Conservation (phyloP, 2,888 invertebrate genomes). For the Pegoplata infirma region DNA sequence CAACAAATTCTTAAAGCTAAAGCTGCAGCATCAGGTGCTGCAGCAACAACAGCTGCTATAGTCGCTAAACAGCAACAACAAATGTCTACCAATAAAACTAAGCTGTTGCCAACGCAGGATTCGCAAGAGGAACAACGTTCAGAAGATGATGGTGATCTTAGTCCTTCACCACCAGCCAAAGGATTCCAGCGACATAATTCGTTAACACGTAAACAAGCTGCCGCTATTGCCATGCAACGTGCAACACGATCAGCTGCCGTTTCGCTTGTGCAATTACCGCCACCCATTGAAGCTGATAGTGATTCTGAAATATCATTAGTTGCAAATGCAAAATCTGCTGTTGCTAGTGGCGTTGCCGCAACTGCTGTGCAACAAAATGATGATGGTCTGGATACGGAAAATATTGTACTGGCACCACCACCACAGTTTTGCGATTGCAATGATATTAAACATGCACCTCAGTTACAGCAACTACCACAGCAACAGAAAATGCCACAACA, state of each 20-base stretch:
- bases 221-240: constrained; percentile 80
- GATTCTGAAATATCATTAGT: constrained; percentile 80
- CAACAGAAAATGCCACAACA: constrained; percentile 64
- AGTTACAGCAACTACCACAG: constrained; percentile 67
- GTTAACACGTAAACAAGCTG: constrained; percentile 81
- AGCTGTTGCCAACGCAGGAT: constrained; percentile 65
- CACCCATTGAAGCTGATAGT: constrained; percentile 85
- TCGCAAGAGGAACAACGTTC: constrained; percentile 76
- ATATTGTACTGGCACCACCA: constrained; percentile 88
- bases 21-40: constrained; percentile 71
- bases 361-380: constrained; percentile 64
- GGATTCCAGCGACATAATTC: constrained; percentile 83
- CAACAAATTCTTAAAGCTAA: constrained; percentile 75
- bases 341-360: constrained; percentile 69
- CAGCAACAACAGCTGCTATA: constrained; percentile 72
- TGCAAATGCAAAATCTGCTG: constrained; percentile 48
- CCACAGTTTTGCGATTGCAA: constrained; percentile 92
- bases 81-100: constrained; percentile 67
- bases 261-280: constrained; percentile 88
- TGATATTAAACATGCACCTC: constrained; percentile 78
- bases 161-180: constrained; percentile 78
- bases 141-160: constrained; percentile 77
- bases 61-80: constrained; percentile 75
- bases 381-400: constrained; percentile 75
- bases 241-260: constrained; percentile 83